Base-by-base conservation (phyloP, 2,797 vertebrate genomes). In the Sebastes minor region DNA sequence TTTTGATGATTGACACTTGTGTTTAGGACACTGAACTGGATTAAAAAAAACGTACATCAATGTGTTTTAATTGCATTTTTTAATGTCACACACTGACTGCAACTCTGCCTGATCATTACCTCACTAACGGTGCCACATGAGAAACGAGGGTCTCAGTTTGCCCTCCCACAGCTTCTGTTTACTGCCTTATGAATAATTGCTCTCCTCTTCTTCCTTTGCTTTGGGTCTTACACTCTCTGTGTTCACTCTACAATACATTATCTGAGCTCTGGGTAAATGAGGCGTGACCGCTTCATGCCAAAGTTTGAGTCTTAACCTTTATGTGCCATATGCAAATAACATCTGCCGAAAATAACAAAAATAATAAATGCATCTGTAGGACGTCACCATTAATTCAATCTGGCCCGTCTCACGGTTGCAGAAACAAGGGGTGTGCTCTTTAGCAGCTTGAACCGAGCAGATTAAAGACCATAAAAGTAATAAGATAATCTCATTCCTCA, bases 341-440 rank as follows among this genome's bases (percentile, higher is more conserved):
- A 71, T 67, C 46, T 25, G 65, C 56, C 25, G 35, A 52, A 75
- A 64, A 81, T n/a, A 57, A 42, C 1, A 16, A 52, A 52, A 30
- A 67, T 28, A 30, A 67, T 28, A 78, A 70, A 33, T 25, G 13
- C 4, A 71, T 86, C 57, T 77, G 76, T 74, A 55, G 76, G 76
- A 83, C 35, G 81, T 90, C 86, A 74, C 49, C 77, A 67, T 89
- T 88, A 90, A 93, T 91, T 93, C 83, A 80, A 71, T 88, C 66
- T 69, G 71, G 49, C 32, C 57, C 2, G 60, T 81, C 69, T 88
- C 72, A 65, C 32, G 22, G 78, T 25, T 75, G 72, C 85, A 76
- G 66, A 76, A 78, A 72, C 3, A 74, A 85, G 83, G 83, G 81
- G 65, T 42, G 75, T 76, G 46, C 79, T 84, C 62, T 23, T 87